phyloP scores from a whole-genome alignment of 2,888 invertebrate species.

The Ochropacha duplaris region DNA sequence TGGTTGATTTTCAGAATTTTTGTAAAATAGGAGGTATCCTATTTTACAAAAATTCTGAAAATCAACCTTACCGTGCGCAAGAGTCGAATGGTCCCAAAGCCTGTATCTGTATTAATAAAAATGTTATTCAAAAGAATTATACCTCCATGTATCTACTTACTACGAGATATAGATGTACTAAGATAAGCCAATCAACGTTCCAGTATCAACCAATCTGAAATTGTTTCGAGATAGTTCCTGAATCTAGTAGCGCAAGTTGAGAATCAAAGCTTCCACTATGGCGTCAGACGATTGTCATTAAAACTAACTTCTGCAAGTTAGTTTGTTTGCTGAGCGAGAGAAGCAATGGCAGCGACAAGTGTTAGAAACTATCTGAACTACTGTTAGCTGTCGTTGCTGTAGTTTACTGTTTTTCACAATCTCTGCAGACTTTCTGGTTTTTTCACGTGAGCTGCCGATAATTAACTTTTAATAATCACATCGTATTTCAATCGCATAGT shows the following conservation, averaged over 20 bases:
- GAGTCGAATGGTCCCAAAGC: no score
- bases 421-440: background rate
- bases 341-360: slow-evolving; percentile 7
- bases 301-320: background rate
- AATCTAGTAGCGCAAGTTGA: background rate
- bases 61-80: no score
- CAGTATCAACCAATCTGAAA: background rate
- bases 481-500: no score
- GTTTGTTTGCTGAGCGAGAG: background rate
- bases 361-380: slow-evolving; percentile 13
- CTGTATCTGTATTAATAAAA: no score
- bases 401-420: background rate
- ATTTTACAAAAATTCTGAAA: no score
- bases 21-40: no score
- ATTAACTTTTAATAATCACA: no score
- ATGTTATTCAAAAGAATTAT: no score
- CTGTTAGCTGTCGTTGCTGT: background rate
- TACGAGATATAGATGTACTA: background rate
- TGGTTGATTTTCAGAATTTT: no score
- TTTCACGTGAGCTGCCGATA: no score
- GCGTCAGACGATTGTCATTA: background rate
- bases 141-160: no score
- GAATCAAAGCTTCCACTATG: background rate
- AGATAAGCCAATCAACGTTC: background rate
- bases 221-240: background rate